Percentiles rank a stretch among this genome's conserved stretches.
Evolutionary conservation across 2,113 vertebrate genomes (phyloP).

Genomic region (Cephalopholis sonnerati): DNA sequence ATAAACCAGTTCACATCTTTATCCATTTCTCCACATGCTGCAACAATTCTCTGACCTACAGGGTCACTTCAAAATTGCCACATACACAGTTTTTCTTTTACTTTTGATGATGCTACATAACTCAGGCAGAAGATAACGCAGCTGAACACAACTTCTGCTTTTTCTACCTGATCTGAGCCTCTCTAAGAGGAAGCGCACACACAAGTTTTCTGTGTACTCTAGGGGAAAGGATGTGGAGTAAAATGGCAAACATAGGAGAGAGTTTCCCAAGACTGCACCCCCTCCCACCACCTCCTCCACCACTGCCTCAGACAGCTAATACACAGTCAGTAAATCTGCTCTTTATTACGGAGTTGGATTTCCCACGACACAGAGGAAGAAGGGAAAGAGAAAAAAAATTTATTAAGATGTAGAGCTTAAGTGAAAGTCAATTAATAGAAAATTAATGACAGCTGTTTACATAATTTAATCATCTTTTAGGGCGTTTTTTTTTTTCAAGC

Average conservation of each 20-base stretch:
- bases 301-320: not conserved
- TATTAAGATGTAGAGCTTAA: not conserved
- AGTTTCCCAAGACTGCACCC: conserved; percentile 63
- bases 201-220: conserved; percentile 47
- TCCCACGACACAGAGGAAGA: conserved; percentile 12
- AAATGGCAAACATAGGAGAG: conserved; percentile 53
- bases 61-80: conserved; percentile 49
- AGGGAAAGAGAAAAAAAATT: not conserved
- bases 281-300: not conserved
- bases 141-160: conserved; percentile 62
- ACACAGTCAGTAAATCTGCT: conserved; percentile 33
- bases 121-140: conserved; percentile 30
- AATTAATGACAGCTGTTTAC: not conserved
- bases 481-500: not conserved
- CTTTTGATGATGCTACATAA: conserved; percentile 69
- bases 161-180: conserved; percentile 48
- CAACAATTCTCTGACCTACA: conserved; percentile 13
- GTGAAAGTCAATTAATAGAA: not conserved
- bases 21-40: not conserved
- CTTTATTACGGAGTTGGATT: conserved; percentile 34
- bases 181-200: conserved; percentile 65
- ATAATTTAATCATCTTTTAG: not conserved
- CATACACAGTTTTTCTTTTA: conserved; percentile 47
- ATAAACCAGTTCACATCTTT: conserved; percentile 37
- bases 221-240: conserved; percentile 67